phyloP scores from a whole-genome alignment of 1,140 invertebrate genomes.

The Drepana arcuata region DNA sequence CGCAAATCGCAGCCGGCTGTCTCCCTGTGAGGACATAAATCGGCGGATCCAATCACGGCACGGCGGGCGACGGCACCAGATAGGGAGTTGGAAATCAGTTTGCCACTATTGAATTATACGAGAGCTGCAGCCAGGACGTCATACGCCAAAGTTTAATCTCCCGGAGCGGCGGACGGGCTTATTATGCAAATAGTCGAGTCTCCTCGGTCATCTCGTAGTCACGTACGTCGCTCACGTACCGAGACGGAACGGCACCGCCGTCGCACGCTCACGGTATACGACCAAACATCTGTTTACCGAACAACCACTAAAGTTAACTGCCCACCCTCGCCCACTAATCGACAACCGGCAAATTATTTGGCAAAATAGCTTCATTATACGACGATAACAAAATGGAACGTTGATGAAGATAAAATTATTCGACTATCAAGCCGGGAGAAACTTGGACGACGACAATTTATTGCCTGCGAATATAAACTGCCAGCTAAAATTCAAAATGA shows the following conservation, averaged over 20 bases:
- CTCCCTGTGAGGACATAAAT: slow-evolving; percentile 33
- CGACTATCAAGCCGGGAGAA: slow-evolving; percentile 44
- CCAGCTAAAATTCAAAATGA: slow-evolving; percentile 40
- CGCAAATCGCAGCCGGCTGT: slow-evolving; percentile 31
- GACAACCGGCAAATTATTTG: too few species aligned
- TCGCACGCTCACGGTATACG: too few species aligned
- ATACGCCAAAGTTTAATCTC: slow-evolving; percentile 65
- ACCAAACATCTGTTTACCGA: slow-evolving; percentile 17
- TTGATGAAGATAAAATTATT: slow-evolving; percentile 50
- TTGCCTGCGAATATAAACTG: slow-evolving; percentile 37
- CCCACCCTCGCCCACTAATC: too few species aligned
- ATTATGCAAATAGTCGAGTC: slow-evolving; percentile 60
- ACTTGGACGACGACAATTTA: slow-evolving; percentile 44
- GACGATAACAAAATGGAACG: slow-evolving; percentile 30
- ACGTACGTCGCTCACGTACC: slow-evolving; percentile 29
- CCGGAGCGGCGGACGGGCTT: slow-evolving; percentile 50
- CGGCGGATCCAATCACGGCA: slow-evolving; percentile 44
- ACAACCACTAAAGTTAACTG: too few species aligned
- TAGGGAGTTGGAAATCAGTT: slow-evolving; percentile 53
- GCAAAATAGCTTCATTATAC: slow-evolving; percentile 28
- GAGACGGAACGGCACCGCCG: neutral
- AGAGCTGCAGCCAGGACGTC: slow-evolving; percentile 54
- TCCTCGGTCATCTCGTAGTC: slow-evolving; percentile 46
- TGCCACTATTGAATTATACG: slow-evolving; percentile 66
- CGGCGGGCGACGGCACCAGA: slow-evolving; percentile 18